These are phyloP conservation scores for Pseudorhombus dupliciocellatus DNA, from an alignment of 2,113 vertebrate genomes.

Conservation along the genomic window DNA sequence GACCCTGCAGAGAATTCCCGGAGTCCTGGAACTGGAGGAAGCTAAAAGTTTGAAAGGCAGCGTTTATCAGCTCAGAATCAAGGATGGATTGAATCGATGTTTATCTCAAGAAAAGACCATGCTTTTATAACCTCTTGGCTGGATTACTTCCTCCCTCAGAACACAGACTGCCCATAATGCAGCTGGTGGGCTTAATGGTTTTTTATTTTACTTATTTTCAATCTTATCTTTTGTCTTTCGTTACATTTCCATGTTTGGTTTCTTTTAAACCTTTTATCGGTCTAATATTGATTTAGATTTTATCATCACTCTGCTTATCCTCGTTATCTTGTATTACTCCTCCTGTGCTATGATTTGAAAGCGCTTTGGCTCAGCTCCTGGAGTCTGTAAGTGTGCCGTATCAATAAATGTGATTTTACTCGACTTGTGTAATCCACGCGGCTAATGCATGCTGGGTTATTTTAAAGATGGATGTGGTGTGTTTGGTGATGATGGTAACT, in stretches of 20 bases:
- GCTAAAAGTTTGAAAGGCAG: too few species aligned
- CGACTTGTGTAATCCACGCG: background rate
- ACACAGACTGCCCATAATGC: too few species aligned
- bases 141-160: too few species aligned
- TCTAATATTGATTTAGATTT: background rate
- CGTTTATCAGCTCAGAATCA: too few species aligned
- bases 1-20: too few species aligned
- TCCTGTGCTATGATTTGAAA: background rate
- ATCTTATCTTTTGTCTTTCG: background rate
- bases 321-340: background rate
- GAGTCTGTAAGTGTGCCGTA: background rate
- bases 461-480: background rate
- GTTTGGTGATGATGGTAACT: background rate
- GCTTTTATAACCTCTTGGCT: too few species aligned
- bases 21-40: too few species aligned
- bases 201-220: background rate
- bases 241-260: background rate
- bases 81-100: too few species aligned
- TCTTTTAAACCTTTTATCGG: background rate
- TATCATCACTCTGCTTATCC: background rate
- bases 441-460: background rate
- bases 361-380: background rate
- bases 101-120: too few species aligned
- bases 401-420: conserved; percentile 1
- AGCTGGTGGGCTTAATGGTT: too few species aligned